Evolutionary conservation across 2,113 vertebrate genomes (phyloP).

Genomic region (Lanius collurio): DNA sequence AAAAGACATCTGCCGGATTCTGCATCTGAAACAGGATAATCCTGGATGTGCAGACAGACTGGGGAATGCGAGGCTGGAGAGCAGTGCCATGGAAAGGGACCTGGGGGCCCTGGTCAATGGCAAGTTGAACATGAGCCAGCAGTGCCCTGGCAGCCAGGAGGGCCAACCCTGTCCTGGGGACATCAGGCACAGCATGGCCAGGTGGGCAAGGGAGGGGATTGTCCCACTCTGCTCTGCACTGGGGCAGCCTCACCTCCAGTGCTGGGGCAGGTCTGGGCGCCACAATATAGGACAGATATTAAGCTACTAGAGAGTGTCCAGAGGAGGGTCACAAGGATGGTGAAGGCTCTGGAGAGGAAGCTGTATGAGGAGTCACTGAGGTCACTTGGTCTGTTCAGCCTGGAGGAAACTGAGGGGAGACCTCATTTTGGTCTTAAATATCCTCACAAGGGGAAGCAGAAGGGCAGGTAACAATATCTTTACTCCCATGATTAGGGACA

Average conservation of each 20-base stretch:
- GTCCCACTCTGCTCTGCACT: not conserved
- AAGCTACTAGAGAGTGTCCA: not conserved
- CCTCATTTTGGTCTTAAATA: not conserved
- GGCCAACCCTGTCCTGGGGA: fast-evolving
- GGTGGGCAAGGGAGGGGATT: fast-evolving
- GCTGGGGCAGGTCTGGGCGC: too few relatives aligned
- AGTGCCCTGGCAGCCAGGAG: not conserved
- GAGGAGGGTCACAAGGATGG: not conserved
- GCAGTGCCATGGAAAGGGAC: not conserved
- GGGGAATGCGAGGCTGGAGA: not conserved
- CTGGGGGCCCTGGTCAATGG: not conserved
- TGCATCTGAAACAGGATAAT: not conserved
- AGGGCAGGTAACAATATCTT: not conserved
- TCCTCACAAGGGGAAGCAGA: not conserved
- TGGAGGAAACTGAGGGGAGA: not conserved
- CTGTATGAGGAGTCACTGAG: fast-evolving
- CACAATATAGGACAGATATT: not conserved
- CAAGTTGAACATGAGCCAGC: not conserved
- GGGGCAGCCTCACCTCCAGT: fast-evolving
- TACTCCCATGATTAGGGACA: not conserved
- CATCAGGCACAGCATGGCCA: not conserved
- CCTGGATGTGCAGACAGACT: not conserved
- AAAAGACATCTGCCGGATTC: not conserved
- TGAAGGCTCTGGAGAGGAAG: not conserved
- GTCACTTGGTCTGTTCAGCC: not conserved